A percentile compares a stretch with the other conserved stretches of the same genome.
Evolutionary conservation across 2,113 vertebrate genomes (phyloP).

Genomic region (Ameiurus melas): DNA sequence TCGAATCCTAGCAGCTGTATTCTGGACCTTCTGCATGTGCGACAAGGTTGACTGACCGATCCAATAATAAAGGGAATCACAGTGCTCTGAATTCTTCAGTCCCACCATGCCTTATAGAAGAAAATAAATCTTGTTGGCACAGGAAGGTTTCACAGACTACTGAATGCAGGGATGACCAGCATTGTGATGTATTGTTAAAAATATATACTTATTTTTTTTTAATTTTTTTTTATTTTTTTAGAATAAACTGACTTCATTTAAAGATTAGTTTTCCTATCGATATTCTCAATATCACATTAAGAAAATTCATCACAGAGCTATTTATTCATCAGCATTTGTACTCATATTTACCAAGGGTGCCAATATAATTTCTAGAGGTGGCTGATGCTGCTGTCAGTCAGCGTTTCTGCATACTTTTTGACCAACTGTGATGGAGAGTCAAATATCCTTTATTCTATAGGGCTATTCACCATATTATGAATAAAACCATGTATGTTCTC

Average conservation of each 20-base stretch:
- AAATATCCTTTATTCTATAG: neutral
- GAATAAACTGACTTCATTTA: neutral
- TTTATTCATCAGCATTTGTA: neutral
- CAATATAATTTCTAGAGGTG: neutral
- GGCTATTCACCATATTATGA: neutral
- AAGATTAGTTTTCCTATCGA: neutral
- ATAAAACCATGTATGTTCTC: neutral
- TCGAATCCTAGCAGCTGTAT: too few relatives aligned
- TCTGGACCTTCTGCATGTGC: too few relatives aligned
- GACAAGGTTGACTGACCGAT: too few relatives aligned
- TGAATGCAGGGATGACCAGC: neutral
- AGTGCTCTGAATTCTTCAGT: too few relatives aligned
- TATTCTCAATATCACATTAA: neutral
- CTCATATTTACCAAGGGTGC: neutral
- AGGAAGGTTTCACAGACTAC: neutral
- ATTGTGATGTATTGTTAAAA: neutral
- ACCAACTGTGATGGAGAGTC: neutral
- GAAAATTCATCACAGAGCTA: neutral
- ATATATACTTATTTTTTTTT: neutral
- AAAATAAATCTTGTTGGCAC: neutral
- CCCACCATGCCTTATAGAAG: neutral
- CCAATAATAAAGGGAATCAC: too few relatives aligned
- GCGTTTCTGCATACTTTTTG: neutral
- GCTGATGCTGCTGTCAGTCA: neutral
- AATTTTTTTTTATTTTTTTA: too few relatives aligned